Base-by-base conservation (phyloP, 2,113 vertebrate species). In the Scolopax mira region DNA sequence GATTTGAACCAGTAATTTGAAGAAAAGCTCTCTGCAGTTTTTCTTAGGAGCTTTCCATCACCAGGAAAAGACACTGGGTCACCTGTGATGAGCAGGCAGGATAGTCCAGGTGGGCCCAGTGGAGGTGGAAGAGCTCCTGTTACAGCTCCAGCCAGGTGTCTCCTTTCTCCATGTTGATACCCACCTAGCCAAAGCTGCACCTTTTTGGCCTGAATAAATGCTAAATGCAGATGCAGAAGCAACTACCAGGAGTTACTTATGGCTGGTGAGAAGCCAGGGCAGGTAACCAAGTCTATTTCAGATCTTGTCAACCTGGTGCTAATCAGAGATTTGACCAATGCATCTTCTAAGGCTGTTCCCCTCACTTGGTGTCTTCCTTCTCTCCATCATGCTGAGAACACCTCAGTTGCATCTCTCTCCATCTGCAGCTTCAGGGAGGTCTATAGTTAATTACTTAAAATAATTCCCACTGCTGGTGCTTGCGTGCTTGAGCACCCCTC, bases 1-100 rank as follows among this genome's bases (percentile, higher is more conserved):
- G 91, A 88, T 95, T 85, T 88, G 75, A 83, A 58, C 54, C 46
- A 51, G 79, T 81, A 79, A 87, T 85, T 88, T 85, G 79, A 73
- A 88, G 49, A 58, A 91, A 87, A 91, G 18, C 49, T 88, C 51
- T 79, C 49, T 41, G 58, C 33, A 66, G 49, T 73, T 91, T 92
- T 85, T 82, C 84, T 72, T 48, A 44, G 89, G 52, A 65, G 61
- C 73, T 91, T 96, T 82, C 67, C 62, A n/a, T 44, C 52, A 51
- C n/a, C 44, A 11, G 48, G 48, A 48, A 48, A 48, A 48, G 48
- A 11, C 48, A 48, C 48, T 23, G 62, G 66, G 49, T 85, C 54
- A 79, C 31, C n/a, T 0, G 0, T 39, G 72, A 51, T 13, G 57
- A 87, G 44, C 35, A 14, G 6, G 18, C 1, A 1, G 41, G 73